Evolutionary conservation across 2,113 vertebrate species (phyloP), one percentile per base, ranked within the genome.

Genomic region (Choloepus hoffmanni): DNA sequence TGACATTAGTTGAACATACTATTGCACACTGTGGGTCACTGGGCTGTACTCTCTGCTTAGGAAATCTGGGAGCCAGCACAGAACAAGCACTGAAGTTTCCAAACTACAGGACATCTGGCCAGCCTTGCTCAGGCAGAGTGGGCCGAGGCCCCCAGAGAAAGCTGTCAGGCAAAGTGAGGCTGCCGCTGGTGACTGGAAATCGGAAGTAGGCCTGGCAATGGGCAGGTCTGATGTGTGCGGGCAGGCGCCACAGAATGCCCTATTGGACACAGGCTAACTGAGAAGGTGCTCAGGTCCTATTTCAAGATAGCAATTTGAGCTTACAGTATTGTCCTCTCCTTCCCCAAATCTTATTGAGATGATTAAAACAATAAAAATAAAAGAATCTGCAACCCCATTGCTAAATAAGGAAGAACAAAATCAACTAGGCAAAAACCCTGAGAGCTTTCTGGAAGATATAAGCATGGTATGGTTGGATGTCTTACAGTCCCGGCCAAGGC

Each of bases 261-360:
- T 36, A 19, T 82, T 45, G 40, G 24, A n/a, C 36, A 40, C 16
- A 10, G 1, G 55, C 73, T 88, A 45, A 78, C 2, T 12, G 36
- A 89, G 89, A 93, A 95, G 73, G 30, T 43, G 18, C 26, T 30
- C 24, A n/a, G 45, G 19, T 50, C 70, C 58, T 63, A 74, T 87
- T 74, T 92, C 50, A 74, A 87, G 76, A 63, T 79, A 91, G 53
- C 30, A 63, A 30, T 85, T 53, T 87, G 85, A 94, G 24, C 16
- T 90, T 62, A 92, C 1, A 58, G 7, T n/a, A 28, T 50, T 12
- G 36, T 85, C 60, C 55, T 67, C 28, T 48, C 73, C 73, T 48
- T 30, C 11, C 48, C 73, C 28, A 70, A 73, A 79, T 60, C 28
- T 67, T 81, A 63, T 0, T 78, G 55, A 53, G 73, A 45, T 94